phyloP scores from a whole-genome alignment of 53 echinoderm and acorn worm species.

The Apostichopus leukothele region DNA sequence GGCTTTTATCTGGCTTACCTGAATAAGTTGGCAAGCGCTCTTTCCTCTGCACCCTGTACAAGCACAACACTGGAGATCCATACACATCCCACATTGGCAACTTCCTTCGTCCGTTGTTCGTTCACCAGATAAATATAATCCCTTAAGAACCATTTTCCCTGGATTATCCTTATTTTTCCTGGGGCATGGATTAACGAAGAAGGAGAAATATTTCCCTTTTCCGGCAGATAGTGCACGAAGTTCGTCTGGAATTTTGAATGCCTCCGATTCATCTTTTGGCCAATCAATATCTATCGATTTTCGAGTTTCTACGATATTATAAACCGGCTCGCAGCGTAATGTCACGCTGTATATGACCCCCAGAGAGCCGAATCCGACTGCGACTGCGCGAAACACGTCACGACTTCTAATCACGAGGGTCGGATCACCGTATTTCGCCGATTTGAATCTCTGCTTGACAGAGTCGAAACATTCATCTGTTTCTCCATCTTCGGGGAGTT shows the following conservation, averaged over 20 bases:
- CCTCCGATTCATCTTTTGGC: slow-evolving; percentile 59
- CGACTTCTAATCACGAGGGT: slow-evolving; percentile 74
- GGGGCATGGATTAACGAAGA: slow-evolving; percentile 91
- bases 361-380: slow-evolving; percentile 89
- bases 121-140: slow-evolving; percentile 87
- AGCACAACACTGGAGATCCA: slow-evolving; percentile 83
- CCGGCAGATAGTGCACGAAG: slow-evolving; percentile 69
- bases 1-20: slow-evolving; percentile 57
- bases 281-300: slow-evolving; percentile 83
- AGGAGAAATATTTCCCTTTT: slow-evolving; percentile 93
- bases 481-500: slow-evolving; percentile 70
- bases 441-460: slow-evolving; percentile 61
- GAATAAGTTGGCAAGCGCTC: slow-evolving; percentile 90
- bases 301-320: slow-evolving; percentile 87
- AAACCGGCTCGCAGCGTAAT: slow-evolving; percentile 80
- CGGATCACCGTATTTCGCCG: slow-evolving; percentile 79
- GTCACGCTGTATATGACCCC: slow-evolving; percentile 94
- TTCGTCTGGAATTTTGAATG: slow-evolving; percentile 65
- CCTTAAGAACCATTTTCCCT: slow-evolving; percentile 68
- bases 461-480: slow-evolving; percentile 84
- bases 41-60: slow-evolving; percentile 94
- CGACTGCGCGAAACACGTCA: slow-evolving; percentile 87
- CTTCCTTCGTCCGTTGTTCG: slow-evolving; percentile 75
- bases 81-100: slow-evolving; percentile 91
- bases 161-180: slow-evolving; percentile 65